These are phyloP conservation scores for Clamator glandarius DNA, from an alignment of 2,797 vertebrate species.

Conservation along the genomic window DNA sequence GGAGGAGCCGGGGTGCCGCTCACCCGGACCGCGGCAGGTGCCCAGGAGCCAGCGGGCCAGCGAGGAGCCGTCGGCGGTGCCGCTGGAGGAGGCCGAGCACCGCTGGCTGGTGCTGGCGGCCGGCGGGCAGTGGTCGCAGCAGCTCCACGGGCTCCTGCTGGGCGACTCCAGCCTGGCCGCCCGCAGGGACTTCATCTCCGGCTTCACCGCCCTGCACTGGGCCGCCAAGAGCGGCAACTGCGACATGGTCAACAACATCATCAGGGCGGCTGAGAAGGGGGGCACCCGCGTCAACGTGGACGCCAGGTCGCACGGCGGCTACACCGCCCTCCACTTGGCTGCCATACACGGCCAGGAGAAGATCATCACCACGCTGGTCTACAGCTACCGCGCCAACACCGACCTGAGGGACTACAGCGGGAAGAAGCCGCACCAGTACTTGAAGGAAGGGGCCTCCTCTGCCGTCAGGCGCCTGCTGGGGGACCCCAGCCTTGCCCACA, in stretches of 20 bases:
- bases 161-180: conserved; percentile 83
- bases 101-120: conserved; percentile 88
- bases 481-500: conserved; percentile 62
- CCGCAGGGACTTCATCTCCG: conserved; percentile 91
- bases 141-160: conserved; percentile 87
- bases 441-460: conserved; percentile 74
- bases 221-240: conserved; percentile 89
- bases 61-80: conserved; percentile 76
- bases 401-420: conserved; percentile 89
- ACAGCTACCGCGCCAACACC: conserved; percentile 78
- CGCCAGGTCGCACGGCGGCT: conserved; percentile 84
- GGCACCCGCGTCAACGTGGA: conserved; percentile 83
- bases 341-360: conserved; percentile 85
- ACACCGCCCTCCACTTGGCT: conserved; percentile 93
- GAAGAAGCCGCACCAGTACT: conserved; percentile 88
- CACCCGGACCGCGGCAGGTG: conserved; percentile 74
- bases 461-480: conserved; percentile 82
- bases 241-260: conserved; percentile 84
- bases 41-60: conserved; percentile 71
- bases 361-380: conserved; percentile 81
- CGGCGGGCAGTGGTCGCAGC: conserved; percentile 86
- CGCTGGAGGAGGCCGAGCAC: conserved; percentile 86
- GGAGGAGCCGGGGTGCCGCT: conserved; percentile 58
- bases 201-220: conserved; percentile 95
- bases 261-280: conserved; percentile 75